phyloP scores from a whole-genome alignment of 2,888 invertebrate genomes.

The Trichogramma evanescens region DNA sequence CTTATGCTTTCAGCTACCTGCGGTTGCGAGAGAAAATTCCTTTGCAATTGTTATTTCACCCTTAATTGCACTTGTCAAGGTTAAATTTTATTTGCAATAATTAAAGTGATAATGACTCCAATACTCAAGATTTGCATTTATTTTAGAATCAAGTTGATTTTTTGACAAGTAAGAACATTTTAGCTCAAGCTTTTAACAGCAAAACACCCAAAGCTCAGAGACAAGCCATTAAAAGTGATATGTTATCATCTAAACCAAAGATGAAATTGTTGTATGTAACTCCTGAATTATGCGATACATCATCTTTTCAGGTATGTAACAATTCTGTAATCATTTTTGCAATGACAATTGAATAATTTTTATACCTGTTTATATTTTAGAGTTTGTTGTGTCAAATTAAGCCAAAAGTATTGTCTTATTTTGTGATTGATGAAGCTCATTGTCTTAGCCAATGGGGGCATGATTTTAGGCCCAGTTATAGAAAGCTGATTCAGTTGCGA shows the following conservation, averaged over 20 bases:
- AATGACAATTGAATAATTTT: background rate
- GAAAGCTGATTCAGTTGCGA: slow-evolving; percentile 73
- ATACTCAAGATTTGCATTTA: slow-evolving; percentile 6
- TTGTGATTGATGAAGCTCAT: slow-evolving; percentile 96
- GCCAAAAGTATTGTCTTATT: slow-evolving; percentile 59
- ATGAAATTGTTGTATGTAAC: slow-evolving; percentile 89
- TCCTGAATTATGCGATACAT: slow-evolving; percentile 86
- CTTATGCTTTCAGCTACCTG: slow-evolving; percentile 93
- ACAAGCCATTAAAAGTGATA: slow-evolving; percentile 68
- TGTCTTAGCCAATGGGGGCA: slow-evolving; percentile 99
- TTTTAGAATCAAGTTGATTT: slow-evolving; percentile 85
- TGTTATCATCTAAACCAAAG: slow-evolving; percentile 59
- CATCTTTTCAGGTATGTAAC: slow-evolving; percentile 39
- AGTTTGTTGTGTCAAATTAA: slow-evolving; percentile 17
- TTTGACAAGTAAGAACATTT: slow-evolving; percentile 67
- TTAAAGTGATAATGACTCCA: background rate
- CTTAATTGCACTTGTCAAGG: slow-evolving; percentile 87
- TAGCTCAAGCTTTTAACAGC: slow-evolving; percentile 87
- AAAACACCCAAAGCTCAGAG: slow-evolving; percentile 75
- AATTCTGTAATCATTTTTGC: background rate
- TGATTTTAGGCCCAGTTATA: slow-evolving; percentile 92
- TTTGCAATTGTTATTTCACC: slow-evolving; percentile 94
- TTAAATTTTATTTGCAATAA: slow-evolving; percentile 29
- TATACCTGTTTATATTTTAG: slow-evolving; percentile 15
- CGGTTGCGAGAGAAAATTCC: slow-evolving; percentile 70